Evolutionary conservation across 1,140 invertebrate species (phyloP).

Genomic region (Drosophila punjabiensis): DNA sequence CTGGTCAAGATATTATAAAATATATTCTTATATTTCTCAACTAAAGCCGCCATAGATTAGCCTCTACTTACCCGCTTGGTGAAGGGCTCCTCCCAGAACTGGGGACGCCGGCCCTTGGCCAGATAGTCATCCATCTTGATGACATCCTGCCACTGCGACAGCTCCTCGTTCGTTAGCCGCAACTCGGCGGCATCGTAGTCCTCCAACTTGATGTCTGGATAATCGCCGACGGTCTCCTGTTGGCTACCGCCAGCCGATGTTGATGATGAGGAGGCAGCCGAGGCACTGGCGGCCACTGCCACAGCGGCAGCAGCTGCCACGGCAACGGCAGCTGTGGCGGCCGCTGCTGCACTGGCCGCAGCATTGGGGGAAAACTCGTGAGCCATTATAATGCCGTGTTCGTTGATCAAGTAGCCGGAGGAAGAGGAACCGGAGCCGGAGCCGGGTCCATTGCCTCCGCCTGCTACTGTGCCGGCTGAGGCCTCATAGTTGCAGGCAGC

Average conservation of each 20-base stretch:
- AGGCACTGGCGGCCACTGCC: constrained; percentile 32
- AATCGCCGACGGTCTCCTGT: constrained; percentile 45
- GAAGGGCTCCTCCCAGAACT: constrained; percentile 96
- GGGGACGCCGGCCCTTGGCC: constrained; percentile 92
- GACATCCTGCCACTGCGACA: constrained; percentile 88
- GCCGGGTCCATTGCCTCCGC: background rate
- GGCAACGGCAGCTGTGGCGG: constrained; percentile 58
- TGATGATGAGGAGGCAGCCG: constrained; percentile 19
- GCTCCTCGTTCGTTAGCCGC: constrained; percentile 81
- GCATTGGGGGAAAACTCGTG: constrained; percentile 71
- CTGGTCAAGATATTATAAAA: constrained; percentile 26
- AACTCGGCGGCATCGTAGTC: constrained; percentile 74
- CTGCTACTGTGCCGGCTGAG: constrained; percentile 4
- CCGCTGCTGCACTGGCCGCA: constrained; percentile 53
- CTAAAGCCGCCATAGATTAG: too few species aligned
- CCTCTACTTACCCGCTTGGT: constrained; percentile 87
- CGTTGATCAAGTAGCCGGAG: constrained; percentile 69
- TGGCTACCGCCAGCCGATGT: constrained; percentile 3
- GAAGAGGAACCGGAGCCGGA: constrained; percentile 4
- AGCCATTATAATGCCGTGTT: constrained; percentile 80
- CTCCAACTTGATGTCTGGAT: constrained; percentile 74
- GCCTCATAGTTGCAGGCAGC: constrained; percentile 47
- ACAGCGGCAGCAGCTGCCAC: constrained; percentile 59
- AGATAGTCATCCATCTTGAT: constrained; percentile 95
- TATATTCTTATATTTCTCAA: too few species aligned